These are phyloP conservation scores for Microcebus jonahi DNA, from an alignment of 2,113 vertebrate species.

Conservation along the genomic window DNA sequence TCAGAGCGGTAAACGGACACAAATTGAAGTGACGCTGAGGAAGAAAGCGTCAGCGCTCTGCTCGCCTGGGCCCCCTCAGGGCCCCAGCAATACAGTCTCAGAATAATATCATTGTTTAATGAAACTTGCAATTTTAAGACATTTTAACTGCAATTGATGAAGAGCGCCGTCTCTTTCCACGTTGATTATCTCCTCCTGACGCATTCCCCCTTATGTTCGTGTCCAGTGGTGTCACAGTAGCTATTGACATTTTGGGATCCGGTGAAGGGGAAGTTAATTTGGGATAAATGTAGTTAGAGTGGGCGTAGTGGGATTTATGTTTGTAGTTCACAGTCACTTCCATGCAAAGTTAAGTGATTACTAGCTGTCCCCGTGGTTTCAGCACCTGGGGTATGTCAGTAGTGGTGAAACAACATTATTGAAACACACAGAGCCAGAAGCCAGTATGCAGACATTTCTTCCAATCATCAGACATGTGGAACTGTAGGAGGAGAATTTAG, in stretches of 20 bases:
- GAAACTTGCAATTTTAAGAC: background rate
- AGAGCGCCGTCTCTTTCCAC: background rate
- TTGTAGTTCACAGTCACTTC: background rate
- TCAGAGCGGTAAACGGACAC: background rate
- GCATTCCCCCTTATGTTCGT: background rate
- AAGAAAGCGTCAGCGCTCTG: background rate
- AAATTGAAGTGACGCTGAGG: background rate
- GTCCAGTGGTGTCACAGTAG: background rate
- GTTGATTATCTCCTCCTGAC: background rate
- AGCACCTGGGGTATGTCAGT: background rate
- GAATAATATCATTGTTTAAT: background rate
- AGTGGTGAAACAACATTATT: background rate
- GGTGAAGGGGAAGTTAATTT: background rate
- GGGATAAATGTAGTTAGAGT: background rate
- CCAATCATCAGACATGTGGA: background rate
- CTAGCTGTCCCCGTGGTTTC: background rate
- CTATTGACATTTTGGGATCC: background rate
- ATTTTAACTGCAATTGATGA: background rate
- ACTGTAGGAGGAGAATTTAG: background rate
- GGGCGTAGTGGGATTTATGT: background rate
- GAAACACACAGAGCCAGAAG: background rate
- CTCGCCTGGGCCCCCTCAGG: background rate
- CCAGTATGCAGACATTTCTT: background rate
- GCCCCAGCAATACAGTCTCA: background rate
- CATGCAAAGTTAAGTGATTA: background rate